Evolutionary conservation across 2,888 invertebrate species (phyloP).

Genomic region (Teleogryllus oceanicus): DNA sequence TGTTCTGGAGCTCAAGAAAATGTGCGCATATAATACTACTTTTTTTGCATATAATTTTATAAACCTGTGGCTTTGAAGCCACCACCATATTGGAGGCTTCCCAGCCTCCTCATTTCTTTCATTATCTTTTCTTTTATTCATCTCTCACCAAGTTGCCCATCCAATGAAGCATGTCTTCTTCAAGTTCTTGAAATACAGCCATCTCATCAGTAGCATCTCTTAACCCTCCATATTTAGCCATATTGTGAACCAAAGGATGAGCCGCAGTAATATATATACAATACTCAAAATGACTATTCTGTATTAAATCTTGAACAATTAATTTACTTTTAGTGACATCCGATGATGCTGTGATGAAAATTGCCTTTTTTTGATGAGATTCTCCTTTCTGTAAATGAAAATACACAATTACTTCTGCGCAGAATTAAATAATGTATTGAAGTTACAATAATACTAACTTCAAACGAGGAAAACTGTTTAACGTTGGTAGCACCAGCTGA

Average conservation of each 20-base stretch:
- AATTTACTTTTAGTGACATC: slow-evolving; percentile 54
- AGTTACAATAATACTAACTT: slow-evolving; percentile 48
- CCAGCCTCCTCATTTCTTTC: slow-evolving; percentile 12
- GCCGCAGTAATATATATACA: slow-evolving; percentile 59
- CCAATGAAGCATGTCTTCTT: slow-evolving; percentile 52
- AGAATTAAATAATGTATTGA: background rate
- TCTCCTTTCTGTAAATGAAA: slow-evolving; percentile 41
- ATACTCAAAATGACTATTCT: slow-evolving; percentile 58
- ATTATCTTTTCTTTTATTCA: slow-evolving; percentile 40
- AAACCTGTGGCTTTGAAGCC: too few relatives aligned
- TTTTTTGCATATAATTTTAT: too few relatives aligned
- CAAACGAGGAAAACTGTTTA: slow-evolving; percentile 62
- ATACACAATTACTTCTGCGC: background rate
- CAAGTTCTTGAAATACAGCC: slow-evolving; percentile 45
- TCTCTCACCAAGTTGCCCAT: slow-evolving; percentile 57
- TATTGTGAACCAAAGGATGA: slow-evolving; percentile 55
- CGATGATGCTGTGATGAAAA: slow-evolving; percentile 58
- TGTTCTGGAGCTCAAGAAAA: too few relatives aligned
- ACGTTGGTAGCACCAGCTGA: slow-evolving; percentile 61
- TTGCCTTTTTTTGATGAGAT: slow-evolving; percentile 48
- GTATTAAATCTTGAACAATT: slow-evolving; percentile 58
- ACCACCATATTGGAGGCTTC: too few relatives aligned
- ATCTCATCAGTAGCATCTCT: slow-evolving; percentile 46
- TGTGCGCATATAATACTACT: too few relatives aligned
- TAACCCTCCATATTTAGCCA: slow-evolving; percentile 46